A percentile compares a stretch with the other conserved stretches of the same genome.
phyloP scores from a whole-genome alignment of 2,113 vertebrate species.

The Triplophysa siluroides region DNA sequence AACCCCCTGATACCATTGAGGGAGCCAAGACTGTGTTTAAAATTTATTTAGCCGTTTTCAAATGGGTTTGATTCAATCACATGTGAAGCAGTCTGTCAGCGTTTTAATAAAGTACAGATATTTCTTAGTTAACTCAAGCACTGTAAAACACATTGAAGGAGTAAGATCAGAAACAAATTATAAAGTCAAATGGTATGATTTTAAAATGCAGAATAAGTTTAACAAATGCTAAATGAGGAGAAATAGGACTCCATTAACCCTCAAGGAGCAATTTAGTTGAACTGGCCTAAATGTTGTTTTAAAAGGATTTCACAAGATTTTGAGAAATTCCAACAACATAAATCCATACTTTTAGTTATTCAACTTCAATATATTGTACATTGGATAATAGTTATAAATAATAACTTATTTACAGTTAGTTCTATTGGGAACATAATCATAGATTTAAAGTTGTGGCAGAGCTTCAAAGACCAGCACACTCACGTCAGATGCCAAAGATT shows the following conservation, averaged over 20 bases:
- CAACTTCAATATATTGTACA: neutral
- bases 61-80: slow-evolving; percentile 11
- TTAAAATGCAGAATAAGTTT: slow-evolving; percentile 13
- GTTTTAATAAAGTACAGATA: neutral
- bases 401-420: slow-evolving; percentile 18
- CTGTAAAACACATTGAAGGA: neutral
- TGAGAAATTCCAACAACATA: neutral
- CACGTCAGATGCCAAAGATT: slow-evolving; percentile 37
- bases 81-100: neutral
- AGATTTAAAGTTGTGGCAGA: slow-evolving; percentile 35
- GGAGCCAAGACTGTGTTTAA: slow-evolving; percentile 9
- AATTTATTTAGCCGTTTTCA: slow-evolving; percentile 8
- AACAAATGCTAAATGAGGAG: neutral
- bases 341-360: neutral
- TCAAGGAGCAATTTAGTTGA: neutral
- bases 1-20: neutral
- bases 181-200: neutral
- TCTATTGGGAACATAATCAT: slow-evolving; percentile 31
- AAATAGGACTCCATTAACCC: neutral
- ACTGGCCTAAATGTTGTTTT: neutral
- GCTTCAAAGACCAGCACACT: slow-evolving; percentile 9
- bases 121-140: neutral
- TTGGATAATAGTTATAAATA: slow-evolving; percentile 39
- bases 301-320: neutral
- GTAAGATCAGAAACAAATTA: neutral